These are phyloP conservation scores for Ormia ochracea DNA, from an alignment of 2,888 invertebrate species.

Conservation along the genomic window DNA sequence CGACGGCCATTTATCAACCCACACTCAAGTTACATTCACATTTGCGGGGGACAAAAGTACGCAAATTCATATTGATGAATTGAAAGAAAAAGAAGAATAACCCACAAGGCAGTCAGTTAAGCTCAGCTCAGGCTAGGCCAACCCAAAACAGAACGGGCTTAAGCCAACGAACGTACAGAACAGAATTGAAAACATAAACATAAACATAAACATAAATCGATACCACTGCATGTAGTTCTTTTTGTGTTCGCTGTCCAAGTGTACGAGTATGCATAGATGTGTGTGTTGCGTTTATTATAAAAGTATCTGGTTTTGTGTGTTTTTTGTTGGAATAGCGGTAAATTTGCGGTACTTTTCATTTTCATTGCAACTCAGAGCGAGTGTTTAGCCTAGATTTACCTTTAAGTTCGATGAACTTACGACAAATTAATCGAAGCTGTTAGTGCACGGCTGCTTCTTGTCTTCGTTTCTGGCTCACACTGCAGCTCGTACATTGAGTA, in stretches of 20 bases:
- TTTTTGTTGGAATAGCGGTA: conserved; percentile 74
- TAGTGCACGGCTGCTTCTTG: not conserved
- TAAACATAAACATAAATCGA: conserved; percentile 32
- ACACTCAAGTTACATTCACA: conserved; percentile 18
- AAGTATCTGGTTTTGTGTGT: conserved; percentile 18
- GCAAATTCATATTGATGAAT: conserved; percentile 27
- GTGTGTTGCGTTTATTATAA: conserved; percentile 25
- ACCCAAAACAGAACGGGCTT: conserved; percentile 7
- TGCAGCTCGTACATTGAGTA: conserved; percentile 8
- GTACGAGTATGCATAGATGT: not conserved
- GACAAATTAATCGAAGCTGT: conserved; percentile 50
- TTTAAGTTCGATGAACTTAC: conserved; percentile 76
- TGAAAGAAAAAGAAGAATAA: conserved; percentile 18
- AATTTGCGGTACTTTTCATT: conserved; percentile 78
- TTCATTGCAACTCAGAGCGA: conserved; percentile 77
- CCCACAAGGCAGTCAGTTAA: not conserved
- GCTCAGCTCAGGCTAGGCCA: not conserved
- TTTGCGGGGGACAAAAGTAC: not conserved
- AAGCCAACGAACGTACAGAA: conserved; percentile 39
- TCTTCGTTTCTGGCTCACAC: conserved; percentile 8
- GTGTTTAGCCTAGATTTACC: conserved; percentile 78
- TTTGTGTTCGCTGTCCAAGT: not conserved
- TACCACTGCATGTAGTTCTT: not conserved
- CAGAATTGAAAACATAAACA: conserved; percentile 29
- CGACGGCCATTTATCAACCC: conserved; percentile 11